Evolutionary conservation across 2,888 invertebrate genomes (phyloP), one percentile per base, ranked within the genome.

Genomic region (Trichacis sp.): DNA sequence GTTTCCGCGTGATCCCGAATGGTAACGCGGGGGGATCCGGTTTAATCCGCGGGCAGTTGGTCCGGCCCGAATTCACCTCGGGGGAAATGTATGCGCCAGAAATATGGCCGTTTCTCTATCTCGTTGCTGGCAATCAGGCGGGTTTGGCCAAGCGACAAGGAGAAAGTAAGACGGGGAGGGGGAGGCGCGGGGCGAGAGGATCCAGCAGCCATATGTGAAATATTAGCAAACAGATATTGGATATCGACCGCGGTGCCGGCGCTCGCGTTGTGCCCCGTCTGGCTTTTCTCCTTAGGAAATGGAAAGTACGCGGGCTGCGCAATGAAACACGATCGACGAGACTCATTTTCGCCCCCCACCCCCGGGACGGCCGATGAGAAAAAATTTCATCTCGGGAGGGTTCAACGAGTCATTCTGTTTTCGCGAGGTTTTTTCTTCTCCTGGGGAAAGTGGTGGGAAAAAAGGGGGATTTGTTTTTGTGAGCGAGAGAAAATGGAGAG

Each of bases 171-270:
- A 60, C 48, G 59, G 57, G 65, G 61, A 42, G 48, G 49, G 49
- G 47, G 57, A 30, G 50, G 57, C 20, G 38, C 52, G 42, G 15
- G 46, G 48, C 24, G 64, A 70, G 58, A 64, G 70, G 52, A 61
- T 63, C 58, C 64, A 63, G 67, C 64, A 69, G 54, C 62, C 70
- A 63, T 70, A 70, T 65, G 70, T 70, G 72, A 71, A 70, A 70
- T 73, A 73, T 73, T 73, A 71, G 71, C 70, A 73, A 73, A 73
- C 70, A 70, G 70, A 71, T 72, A 73, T 73, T 73, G 71, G 71
- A 65, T 73, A 72, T 73, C 70, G 73, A 69, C 56, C 70, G 69
- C 61, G 38, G 59, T 46, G 42, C 51, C 53, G 40, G 46, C 46
- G 52, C 42, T 5, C 14, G 6, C 42, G 14, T 18, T 17, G 42